Conservation (phyloP, 2,888 invertebrate species). For the Rotaria magnacalcarata region DNA sequence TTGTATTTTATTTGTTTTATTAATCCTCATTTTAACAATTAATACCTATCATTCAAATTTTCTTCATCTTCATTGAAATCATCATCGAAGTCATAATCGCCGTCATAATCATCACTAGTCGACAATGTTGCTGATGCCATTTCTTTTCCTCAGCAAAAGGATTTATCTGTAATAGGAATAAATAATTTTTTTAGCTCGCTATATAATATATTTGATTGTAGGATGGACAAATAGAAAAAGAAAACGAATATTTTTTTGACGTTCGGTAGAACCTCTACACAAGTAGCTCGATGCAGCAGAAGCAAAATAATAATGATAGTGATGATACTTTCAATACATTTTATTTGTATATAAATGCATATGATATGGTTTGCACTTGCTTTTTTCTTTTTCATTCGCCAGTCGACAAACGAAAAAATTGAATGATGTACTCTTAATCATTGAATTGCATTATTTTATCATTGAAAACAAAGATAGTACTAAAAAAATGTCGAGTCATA, state of each 20-base stretch:
- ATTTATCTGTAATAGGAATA: neutral
- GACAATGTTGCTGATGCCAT: neutral
- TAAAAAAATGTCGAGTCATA: neutral
- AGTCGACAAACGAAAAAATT: neutral
- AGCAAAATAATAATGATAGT: neutral
- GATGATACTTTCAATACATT: neutral
- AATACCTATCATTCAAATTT: neutral
- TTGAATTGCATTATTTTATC: neutral
- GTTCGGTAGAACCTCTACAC: no score
- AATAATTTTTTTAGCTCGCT: neutral
- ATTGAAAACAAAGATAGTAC: neutral
- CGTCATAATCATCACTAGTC: neutral
- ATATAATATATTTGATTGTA: neutral
- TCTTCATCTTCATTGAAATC: neutral
- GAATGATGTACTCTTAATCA: neutral
- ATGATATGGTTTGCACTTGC: no score
- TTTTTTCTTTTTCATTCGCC: neutral
- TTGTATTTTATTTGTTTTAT: no score
- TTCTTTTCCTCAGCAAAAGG: neutral
- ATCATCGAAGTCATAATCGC: conserved; percentile 1
- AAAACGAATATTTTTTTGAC: neutral
- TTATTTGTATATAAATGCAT: neutral
- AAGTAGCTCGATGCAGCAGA: neutral
- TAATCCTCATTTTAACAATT: neutral
- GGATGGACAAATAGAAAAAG: neutral